Conservation (phyloP, 2,113 vertebrate genomes). For the Andinoacara biseriatus region DNA sequence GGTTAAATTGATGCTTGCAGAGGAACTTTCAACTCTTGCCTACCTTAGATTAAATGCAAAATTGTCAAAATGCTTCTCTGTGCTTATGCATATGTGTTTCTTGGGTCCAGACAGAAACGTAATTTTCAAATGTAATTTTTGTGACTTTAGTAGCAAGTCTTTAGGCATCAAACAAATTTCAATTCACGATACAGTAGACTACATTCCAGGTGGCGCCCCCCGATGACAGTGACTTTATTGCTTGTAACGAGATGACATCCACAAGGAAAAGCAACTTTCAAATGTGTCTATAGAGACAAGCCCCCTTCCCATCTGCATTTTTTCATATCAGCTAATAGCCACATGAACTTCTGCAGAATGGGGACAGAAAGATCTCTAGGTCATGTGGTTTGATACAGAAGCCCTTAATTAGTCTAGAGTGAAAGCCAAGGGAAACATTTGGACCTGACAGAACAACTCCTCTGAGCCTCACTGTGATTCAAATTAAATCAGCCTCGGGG, state of each 20-base stretch:
- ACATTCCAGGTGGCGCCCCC: neutral
- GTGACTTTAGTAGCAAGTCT: neutral
- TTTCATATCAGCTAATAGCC: constrained; percentile 62
- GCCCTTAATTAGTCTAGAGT: constrained; percentile 30
- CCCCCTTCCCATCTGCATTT: constrained; percentile 29
- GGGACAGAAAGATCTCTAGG: constrained; percentile 1
- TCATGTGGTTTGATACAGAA: constrained; percentile 31
- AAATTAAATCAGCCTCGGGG: constrained; percentile 64
- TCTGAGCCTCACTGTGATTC: constrained; percentile 43
- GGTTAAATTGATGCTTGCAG: neutral
- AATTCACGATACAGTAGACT: neutral
- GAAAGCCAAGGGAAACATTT: constrained; percentile 49
- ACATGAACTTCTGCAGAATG: constrained; percentile 41
- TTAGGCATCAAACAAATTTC: neutral
- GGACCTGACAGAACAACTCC: constrained; percentile 55
- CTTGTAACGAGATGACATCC: constrained; percentile 32
- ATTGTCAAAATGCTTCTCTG: neutral
- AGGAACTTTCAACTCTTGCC: neutral
- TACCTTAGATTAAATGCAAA: neutral
- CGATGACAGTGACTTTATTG: constrained; percentile 33
- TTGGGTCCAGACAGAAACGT: neutral
- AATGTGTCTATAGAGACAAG: constrained; percentile 1
- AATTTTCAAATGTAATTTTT: neutral
- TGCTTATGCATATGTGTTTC: neutral
- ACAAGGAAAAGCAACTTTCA: neutral